Conservation (phyloP, 2,113 vertebrate genomes). For the Piprites chloris region DNA sequence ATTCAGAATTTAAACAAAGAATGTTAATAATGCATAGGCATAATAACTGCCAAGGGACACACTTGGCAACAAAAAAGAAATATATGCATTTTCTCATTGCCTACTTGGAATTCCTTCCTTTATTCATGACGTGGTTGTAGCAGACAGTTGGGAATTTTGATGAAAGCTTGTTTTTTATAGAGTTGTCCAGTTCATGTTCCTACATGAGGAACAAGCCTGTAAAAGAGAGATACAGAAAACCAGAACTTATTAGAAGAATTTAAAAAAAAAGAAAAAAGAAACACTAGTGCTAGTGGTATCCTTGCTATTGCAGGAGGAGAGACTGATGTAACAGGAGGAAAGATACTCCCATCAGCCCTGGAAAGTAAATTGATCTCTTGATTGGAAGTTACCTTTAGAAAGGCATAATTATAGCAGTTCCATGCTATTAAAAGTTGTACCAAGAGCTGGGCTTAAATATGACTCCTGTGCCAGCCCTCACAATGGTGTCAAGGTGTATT, state of each 20-base stretch:
- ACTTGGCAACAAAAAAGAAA: neutral
- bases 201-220: neutral
- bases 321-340: neutral
- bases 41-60: neutral
- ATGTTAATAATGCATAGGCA: neutral
- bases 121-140: neutral
- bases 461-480: neutral
- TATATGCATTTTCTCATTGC: conserved; percentile 1
- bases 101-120: neutral
- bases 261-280: neutral
- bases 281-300: neutral
- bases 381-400: neutral
- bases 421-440: neutral
- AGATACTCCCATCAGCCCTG: neutral
- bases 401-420: neutral
- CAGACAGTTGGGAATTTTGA: neutral
- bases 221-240: neutral
- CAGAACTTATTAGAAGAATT: neutral
- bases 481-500: neutral
- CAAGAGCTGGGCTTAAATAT: neutral
- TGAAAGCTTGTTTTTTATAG: neutral
- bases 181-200: neutral
- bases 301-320: neutral
- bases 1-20: neutral
- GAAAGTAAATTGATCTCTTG: neutral